Evolutionary conservation across 2,888 invertebrate species (phyloP), one percentile per base, ranked within the genome.

Genomic region (Drepana falcataria): DNA sequence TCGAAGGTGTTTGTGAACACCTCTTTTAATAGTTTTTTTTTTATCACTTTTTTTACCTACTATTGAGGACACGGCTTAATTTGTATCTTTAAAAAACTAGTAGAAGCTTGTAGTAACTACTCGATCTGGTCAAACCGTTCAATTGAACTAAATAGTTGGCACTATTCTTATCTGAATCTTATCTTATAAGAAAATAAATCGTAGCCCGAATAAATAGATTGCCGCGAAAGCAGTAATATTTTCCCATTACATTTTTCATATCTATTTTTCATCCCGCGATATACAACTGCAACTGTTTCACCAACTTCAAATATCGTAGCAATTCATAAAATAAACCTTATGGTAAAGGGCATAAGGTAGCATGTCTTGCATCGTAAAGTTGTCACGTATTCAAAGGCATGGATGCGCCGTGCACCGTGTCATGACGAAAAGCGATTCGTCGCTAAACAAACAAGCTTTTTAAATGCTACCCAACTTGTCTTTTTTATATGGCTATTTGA

Each of bases 381-480:
- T 71, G 68, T 64, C 69, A 71, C 65, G 64, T 71, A 68, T 69
- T 67, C 60, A 63, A 58, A 68, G 62, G 67, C 65, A 64, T 59
- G 65, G 83, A 84, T 85, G 83, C 84, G 79, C 85, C 74, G 67
- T 82, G 81, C 83, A 81, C 81, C 73, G 66, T 85, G 73, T 83
- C 90, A 89, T 91, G 90, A 80, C 90, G 85, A 84, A 74, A 79
- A 83, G 77, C 89, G 84, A 90, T 91, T 89, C 89, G 85, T 87
- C 85, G 87, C 81, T 83, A 79, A 84, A 84, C 86, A 91, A 90
- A 91, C 90, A 91, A 88, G 87, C 85, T 89, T 91, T 91, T 91
- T 91, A 91, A 91, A 91, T 88, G 91, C 88, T 90, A 87, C 86
- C 87, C 87, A 89, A 90, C 89, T 90, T 90, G 88, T 89, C 87